A percentile compares a stretch with the other conserved stretches of the same genome.
phyloP scores from a whole-genome alignment of 1,140 invertebrate species.

The Neocloeon triangulifer region DNA sequence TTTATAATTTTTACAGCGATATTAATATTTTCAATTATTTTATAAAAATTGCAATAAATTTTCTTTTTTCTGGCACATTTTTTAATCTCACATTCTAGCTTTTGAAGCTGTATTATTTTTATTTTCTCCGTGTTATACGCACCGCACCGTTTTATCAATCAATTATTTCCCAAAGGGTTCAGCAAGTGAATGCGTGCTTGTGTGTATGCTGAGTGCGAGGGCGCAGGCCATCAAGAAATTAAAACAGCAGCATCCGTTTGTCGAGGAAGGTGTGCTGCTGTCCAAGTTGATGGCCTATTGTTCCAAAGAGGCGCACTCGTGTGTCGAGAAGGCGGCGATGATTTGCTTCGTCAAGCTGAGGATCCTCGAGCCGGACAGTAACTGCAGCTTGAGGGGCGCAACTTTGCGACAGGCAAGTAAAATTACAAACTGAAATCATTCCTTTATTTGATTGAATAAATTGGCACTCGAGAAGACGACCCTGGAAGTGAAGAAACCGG shows the following conservation, averaged over 20 bases:
- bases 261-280: conserved; percentile 82
- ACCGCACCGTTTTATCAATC: too few species aligned
- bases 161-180: too few species aligned
- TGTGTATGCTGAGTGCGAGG: conserved; percentile 83
- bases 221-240: conserved; percentile 78
- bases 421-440: too few species aligned
- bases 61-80: too few species aligned
- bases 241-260: conserved; percentile 70
- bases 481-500: neutral
- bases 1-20: too few species aligned
- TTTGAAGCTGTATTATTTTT: too few species aligned
- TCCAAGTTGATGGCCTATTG: conserved; percentile 92
- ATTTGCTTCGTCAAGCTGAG: conserved; percentile 93
- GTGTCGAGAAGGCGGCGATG: conserved; percentile 98
- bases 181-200: conserved; percentile 91
- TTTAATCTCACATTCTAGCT: too few species aligned
- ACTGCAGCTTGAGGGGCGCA: conserved; percentile 70
- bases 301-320: conserved; percentile 92
- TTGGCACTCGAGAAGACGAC: neutral
- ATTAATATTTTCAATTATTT: too few species aligned
- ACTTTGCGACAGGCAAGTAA: conserved; percentile 60
- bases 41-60: too few species aligned
- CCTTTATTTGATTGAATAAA: too few species aligned
- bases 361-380: conserved; percentile 89
- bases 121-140: too few species aligned